Evolutionary conservation across 2,888 invertebrate species (phyloP), one percentile per base, ranked within the genome.

Genomic region (Hirtodrosophila alboralis): DNA sequence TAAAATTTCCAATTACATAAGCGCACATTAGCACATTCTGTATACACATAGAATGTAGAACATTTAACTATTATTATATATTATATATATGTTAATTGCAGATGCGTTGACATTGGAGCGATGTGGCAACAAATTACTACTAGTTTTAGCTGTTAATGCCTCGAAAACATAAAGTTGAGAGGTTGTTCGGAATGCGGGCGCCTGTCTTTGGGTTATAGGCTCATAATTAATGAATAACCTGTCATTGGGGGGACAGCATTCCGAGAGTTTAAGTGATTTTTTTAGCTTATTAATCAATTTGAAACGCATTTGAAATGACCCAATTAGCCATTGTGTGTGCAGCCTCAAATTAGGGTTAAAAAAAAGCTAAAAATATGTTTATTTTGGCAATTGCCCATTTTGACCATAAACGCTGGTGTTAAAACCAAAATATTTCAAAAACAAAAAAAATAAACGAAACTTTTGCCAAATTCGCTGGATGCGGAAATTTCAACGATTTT

Each of bases 31-130:
- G 44, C 77, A 70, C 77, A n/a, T 47, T 43, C 26, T 13, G 33
- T 56, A 77, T 69, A n/a, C n/a, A n/a, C n/a, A n/a, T n/a, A n/a
- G n/a, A n/a, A n/a, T n/a, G 61, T 78, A 78, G 78, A 78, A 78
- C 78, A 63, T 44, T 64, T 74, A 41, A 31, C 18, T 28, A 10
- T 40, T 5, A 44, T 57, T 51, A 28, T 43, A 47, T 41, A 44
- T 4, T 33, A 54, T 33, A 69, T 69, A 72, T 40, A 62, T 72
- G 75, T 40, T 69, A 58, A 65, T 70, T 66, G 70, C 70, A 63
- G 70, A 78, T 59, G 70, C 43, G 56, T 21, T 45, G 75, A 56
- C 78, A 75, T 75, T 76, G 76, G 76, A 58, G n/a, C 36, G n/a
- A n/a, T 31, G 10, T 21, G 16, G 41, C 59, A 40, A 14, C 34